These are phyloP conservation scores for Andrena chrysosceles DNA, from an alignment of 2,888 invertebrate species.

Conservation along the genomic window DNA sequence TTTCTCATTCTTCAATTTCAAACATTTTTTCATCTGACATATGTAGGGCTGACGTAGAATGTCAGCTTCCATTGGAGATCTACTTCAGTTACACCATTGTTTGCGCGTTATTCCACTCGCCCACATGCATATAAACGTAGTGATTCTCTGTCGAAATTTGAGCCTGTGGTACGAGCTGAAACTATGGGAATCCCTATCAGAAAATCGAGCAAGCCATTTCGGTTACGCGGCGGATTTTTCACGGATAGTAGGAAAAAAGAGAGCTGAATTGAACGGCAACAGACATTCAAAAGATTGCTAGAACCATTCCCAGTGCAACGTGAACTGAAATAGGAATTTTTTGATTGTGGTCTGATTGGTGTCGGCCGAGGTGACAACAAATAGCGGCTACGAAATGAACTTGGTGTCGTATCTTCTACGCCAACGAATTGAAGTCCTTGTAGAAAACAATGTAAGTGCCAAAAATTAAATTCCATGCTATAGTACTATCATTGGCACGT, in stretches of 20 bases:
- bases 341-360: not conserved
- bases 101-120: constrained; percentile 1
- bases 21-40: not conserved
- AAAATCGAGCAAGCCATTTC: constrained; percentile 30
- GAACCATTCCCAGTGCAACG: not conserved
- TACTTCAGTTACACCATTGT: constrained; percentile 8
- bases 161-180: not conserved
- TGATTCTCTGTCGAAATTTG: constrained; percentile 35
- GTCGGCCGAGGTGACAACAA: too few species aligned
- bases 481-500: too few species aligned
- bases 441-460: too few species aligned
- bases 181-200: constrained; percentile 14
- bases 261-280: not conserved
- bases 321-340: constrained; percentile 21
- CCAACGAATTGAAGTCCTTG: too few species aligned
- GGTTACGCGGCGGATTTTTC: constrained; percentile 17
- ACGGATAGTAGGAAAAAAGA: constrained; percentile 5
- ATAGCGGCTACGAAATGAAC: too few species aligned
- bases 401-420: not conserved
- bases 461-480: too few species aligned
- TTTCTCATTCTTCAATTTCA: not conserved
- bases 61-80: not conserved
- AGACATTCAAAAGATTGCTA: constrained; percentile 6
- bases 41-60: not conserved
- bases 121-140: not conserved